Evolutionary conservation across 2,113 vertebrate genomes (phyloP).

Genomic region (Calyptomena viridis): DNA sequence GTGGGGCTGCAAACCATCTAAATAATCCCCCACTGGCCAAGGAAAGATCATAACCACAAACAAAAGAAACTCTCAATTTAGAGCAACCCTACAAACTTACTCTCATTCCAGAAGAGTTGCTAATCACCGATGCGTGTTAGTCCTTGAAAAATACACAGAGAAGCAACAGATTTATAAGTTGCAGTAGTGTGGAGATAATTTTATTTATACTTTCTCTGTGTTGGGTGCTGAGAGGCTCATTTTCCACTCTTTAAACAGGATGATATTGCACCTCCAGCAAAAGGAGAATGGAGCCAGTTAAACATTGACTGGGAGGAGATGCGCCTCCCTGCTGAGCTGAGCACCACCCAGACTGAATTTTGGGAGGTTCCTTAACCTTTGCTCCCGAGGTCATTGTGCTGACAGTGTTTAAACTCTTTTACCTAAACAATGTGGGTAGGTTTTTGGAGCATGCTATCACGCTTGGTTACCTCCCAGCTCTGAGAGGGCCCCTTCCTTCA

Average conservation of each 20-base stretch:
- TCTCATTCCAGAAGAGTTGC: background rate
- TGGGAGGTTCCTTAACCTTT: constrained; percentile 29
- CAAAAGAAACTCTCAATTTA: background rate
- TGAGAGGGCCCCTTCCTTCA: background rate
- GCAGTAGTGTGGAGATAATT: background rate
- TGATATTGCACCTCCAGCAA: background rate
- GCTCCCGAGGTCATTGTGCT: background rate
- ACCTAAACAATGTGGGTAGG: background rate
- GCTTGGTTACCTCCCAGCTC: background rate
- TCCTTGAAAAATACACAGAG: background rate
- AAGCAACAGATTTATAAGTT: background rate
- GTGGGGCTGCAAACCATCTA: background rate
- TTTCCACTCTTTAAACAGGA: background rate
- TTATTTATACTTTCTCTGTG: background rate
- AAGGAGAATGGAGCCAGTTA: background rate
- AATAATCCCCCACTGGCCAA: background rate
- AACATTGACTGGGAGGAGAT: background rate
- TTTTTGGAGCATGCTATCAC: background rate
- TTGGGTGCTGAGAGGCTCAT: background rate
- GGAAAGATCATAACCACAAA: background rate
- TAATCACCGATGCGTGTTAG: background rate
- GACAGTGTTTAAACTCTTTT: background rate
- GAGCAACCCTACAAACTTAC: background rate
- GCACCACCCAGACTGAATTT: constrained; percentile 6
- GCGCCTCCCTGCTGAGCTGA: background rate